Evolutionary conservation across 2,113 vertebrate genomes (phyloP), one percentile per base, ranked within the genome.

Genomic region (Martes martes): DNA sequence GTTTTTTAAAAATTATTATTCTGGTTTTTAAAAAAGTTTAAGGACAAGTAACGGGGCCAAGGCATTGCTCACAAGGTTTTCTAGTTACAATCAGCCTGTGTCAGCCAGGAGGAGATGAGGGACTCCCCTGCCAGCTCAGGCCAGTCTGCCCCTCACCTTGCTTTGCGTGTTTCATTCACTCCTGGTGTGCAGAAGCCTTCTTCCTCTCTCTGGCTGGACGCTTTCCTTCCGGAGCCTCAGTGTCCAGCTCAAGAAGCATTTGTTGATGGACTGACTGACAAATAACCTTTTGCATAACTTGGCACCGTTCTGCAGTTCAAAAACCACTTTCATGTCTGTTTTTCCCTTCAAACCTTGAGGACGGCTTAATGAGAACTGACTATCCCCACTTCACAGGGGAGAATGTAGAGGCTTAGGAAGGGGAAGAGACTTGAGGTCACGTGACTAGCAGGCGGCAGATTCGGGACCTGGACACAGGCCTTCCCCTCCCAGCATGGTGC

Each of bases 71-170:
- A 16, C 71, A 2, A 28, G 65, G 57, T 45, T 47, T 65, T 50
- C 7, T 0, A 36, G 79, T 45, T 6, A 16, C 36, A 3, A 3
- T 10, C 24, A 57, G 74, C 31, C 76, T 18, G n/a, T 45, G 87
- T 36, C 50, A 19, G 0, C 31, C 0, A 11, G 3, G 2, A 28
- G 39, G 33, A 4, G 10, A 21, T 23, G 63, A 67, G 4, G 10
- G 36, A 24, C 13, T 39, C 36, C 42, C 28, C 7, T 39, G 5
- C 0, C 11, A 28, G 65, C 31, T 47, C 36, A 2, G 19, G 65
- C 59, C 42, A 4, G 23, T 4, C 81, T 82, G 21, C 45, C 2
- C 14, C 19, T 59, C 0, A 0, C 45, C 1, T 39, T 1, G 6
- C 39, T 39, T 36, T 7, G n/a, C 4, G 0, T 36, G 28, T 9